Conservation (phyloP, 2,113 vertebrate genomes). For the Odocoileus virginianus region DNA sequence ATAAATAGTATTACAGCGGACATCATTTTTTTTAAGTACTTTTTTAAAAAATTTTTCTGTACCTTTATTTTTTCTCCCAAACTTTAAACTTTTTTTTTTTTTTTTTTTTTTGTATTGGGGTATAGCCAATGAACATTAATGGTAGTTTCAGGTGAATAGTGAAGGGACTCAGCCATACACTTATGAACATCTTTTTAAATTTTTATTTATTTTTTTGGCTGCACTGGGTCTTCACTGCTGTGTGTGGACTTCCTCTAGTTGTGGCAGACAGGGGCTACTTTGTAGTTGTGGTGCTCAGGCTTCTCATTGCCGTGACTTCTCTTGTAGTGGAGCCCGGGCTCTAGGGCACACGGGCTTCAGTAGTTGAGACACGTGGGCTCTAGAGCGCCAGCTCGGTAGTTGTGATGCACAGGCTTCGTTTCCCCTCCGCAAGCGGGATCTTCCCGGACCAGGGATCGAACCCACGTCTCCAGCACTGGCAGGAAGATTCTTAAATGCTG, state of each 20-base stretch:
- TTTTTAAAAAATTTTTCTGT: neutral
- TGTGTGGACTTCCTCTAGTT: neutral
- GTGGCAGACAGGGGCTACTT: neutral
- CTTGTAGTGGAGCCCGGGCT: neutral
- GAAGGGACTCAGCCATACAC: neutral
- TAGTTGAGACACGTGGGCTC: neutral
- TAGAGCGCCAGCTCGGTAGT: neutral
- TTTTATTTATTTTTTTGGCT: neutral
- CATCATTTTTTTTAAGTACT: neutral
- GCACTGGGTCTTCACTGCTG: neutral
- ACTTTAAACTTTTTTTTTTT: neutral
- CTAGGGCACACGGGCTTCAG: neutral
- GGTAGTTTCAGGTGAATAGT: neutral
- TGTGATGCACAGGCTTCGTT: neutral
- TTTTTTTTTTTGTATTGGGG: neutral
- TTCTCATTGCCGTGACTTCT: neutral
- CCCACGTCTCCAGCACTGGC: neutral
- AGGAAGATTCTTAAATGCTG: neutral
- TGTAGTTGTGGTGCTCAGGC: neutral
- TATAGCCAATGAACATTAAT: neutral
- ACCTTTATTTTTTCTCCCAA: neutral
- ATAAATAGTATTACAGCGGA: neutral
- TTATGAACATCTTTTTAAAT: neutral
- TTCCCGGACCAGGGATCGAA: neutral
- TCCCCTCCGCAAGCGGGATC: neutral